Evolutionary conservation across 2,797 vertebrate species (phyloP), one percentile per base, ranked within the genome.

Genomic region (Acanthiza pusilla): DNA sequence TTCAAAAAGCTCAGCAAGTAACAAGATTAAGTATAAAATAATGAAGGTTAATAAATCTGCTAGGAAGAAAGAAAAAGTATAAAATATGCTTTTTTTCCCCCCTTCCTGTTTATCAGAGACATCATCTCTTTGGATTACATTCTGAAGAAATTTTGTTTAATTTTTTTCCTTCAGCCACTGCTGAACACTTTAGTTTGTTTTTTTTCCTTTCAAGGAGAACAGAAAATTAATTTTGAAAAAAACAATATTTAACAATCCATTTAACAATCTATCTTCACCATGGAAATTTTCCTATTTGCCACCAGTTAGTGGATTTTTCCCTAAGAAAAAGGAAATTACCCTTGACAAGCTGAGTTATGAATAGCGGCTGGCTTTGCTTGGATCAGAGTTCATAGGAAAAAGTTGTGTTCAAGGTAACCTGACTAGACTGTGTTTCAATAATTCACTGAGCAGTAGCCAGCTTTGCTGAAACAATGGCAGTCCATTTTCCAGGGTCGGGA

Each of bases 321-420:
- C 65, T 36, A 58, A 62, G 68, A 89, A 92, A 94, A 89, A 91
- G 84, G 92, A 96, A 95, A 96, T 92, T 73, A 87, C 38, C 93
- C 60, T 80, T 94, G 91, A 97, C 86, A 93, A 91, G 54, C 27
- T 71, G 63, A 75, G 91, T 95, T 95, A 94, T 87, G 83, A 94
- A 93, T 47, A 95, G 61, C 21, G 72, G 36, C 66, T 93, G 54
- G 61, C 75, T 96, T 92, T 91, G 43, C 88, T 80, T 95, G 88
- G 90, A 97, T 68, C 22, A 63, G 65, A 85, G 65, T 77, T 80
- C 68, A 65, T 61, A 80, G 93, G 95, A 92, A 95, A 94, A 95
- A 88, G 72, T 19, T 65, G 65, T 92, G 62, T 60, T 93, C 80
- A 83, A 92, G 68, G 85, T 80, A 91, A 82, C 36, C 30, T n/a